Percentiles rank a stretch among this genome's conserved stretches.
Evolutionary conservation across 2,888 invertebrate species (phyloP).

Genomic region (Phragmatobia fuliginosa): DNA sequence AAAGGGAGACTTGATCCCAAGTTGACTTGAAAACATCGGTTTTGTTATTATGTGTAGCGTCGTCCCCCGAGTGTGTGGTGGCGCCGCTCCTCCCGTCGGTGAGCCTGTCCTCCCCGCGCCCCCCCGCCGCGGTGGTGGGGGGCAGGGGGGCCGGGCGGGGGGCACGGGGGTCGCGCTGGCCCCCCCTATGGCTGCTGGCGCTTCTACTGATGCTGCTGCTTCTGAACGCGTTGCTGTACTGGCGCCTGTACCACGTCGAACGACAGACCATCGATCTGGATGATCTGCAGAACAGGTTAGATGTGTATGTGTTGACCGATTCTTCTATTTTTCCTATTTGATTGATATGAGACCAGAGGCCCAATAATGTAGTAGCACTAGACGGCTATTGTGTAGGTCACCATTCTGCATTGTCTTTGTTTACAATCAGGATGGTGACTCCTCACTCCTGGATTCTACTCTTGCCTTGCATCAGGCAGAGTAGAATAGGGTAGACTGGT

Average conservation of each 20-base stretch:
- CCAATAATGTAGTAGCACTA: too few species aligned
- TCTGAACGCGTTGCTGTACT: slow-evolving; percentile 92
- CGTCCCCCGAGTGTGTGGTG: slow-evolving; percentile 19
- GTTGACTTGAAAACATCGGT: too few species aligned
- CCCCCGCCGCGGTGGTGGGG: slow-evolving; percentile 46
- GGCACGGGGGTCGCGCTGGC: slow-evolving; percentile 49
- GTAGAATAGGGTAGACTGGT: too few species aligned
- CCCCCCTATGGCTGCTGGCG: slow-evolving; percentile 80
- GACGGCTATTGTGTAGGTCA: too few species aligned
- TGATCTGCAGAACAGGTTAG: slow-evolving; percentile 63
- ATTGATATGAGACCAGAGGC: too few species aligned
- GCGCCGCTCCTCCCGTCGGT: slow-evolving; percentile 1
- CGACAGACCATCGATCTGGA: slow-evolving; percentile 63
- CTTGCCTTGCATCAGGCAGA: too few species aligned
- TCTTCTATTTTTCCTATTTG: neutral
- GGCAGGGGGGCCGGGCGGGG: slow-evolving; percentile 39
- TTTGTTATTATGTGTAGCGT: slow-evolving; percentile 1
- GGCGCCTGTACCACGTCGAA: slow-evolving; percentile 92
- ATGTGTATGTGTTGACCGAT: slow-evolving; percentile 3
- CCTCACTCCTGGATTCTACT: too few species aligned
- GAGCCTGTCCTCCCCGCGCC: slow-evolving; percentile 29
- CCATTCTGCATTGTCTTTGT: too few species aligned
- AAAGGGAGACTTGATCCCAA: too few species aligned
- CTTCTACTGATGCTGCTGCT: slow-evolving; percentile 87
- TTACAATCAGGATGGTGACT: too few species aligned